Evolutionary conservation across 2,797 vertebrate genomes (phyloP).

Genomic region (Acanthurus leucopareius): DNA sequence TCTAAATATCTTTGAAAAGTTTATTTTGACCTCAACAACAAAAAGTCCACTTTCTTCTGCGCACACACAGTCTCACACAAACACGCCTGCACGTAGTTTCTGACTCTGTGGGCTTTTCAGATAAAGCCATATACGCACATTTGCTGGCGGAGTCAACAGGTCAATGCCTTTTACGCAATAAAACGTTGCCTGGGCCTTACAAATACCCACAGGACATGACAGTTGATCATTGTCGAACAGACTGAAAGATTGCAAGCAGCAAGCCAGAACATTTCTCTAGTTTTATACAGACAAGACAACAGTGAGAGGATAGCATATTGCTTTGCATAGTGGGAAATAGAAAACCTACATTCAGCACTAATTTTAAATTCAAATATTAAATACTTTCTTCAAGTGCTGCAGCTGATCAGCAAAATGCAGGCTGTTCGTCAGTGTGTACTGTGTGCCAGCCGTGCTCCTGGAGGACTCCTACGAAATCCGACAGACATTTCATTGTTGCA

Average conservation of each 20-base stretch:
- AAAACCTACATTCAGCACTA: neutral
- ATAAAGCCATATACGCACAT: conserved; percentile 71
- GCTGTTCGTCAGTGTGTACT: conserved; percentile 70
- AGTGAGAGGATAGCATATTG: neutral
- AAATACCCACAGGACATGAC: conserved; percentile 64
- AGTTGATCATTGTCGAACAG: conserved; percentile 21
- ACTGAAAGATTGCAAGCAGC: conserved; percentile 23
- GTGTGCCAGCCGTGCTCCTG: conserved; percentile 59
- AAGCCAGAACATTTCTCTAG: conserved; percentile 1
- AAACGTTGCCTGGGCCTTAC: conserved; percentile 36
- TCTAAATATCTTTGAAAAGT: neutral
- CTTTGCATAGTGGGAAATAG: neutral
- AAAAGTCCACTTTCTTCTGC: neutral
- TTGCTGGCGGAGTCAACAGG: conserved; percentile 72
- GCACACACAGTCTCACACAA: neutral
- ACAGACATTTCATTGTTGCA: conserved; percentile 70
- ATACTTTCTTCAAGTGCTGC: conserved; percentile 2
- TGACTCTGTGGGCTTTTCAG: conserved; percentile 40
- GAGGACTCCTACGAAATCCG: conserved; percentile 68
- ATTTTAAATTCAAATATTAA: neutral
- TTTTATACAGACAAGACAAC: conserved; percentile 14
- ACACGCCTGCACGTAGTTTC: conserved; percentile 27
- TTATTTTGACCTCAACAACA: neutral
- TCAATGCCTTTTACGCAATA: conserved; percentile 77
- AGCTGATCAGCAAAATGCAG: conserved; percentile 70